Evolutionary conservation across 2,113 vertebrate species (phyloP).

Genomic region (Ascaphus truei): DNA sequence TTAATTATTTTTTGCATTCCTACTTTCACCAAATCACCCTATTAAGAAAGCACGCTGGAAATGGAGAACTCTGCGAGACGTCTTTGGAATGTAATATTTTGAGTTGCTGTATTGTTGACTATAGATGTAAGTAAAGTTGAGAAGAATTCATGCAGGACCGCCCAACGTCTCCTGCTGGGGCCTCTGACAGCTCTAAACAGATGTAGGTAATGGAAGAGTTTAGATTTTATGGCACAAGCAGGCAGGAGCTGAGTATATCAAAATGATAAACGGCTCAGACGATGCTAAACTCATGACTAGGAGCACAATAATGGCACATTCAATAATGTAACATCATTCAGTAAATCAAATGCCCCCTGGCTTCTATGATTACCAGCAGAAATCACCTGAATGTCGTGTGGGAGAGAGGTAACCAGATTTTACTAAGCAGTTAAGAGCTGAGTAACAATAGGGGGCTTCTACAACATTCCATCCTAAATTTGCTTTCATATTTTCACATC

Average conservation of each 20-base stretch:
- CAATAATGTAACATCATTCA: constrained; percentile 36
- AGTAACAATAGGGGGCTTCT: constrained; percentile 22
- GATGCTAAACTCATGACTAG: constrained; percentile 29
- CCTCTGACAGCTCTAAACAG: constrained; percentile 36
- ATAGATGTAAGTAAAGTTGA: constrained; percentile 30
- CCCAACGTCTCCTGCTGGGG: constrained; percentile 32
- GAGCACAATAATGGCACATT: constrained; percentile 34
- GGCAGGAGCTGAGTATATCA: constrained; percentile 35
- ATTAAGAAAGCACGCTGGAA: not conserved
- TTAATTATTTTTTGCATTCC: not conserved
- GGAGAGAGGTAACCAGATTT: constrained; percentile 22
- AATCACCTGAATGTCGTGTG: constrained; percentile 26
- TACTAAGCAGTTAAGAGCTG: constrained; percentile 26
- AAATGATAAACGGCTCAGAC: constrained; percentile 31
- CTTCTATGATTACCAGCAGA: constrained; percentile 27
- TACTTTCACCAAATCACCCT: not conserved
- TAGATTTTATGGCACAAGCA: constrained; percentile 35
- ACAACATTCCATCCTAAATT: constrained; percentile 29
- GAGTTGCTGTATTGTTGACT: constrained; percentile 19
- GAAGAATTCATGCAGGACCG: constrained; percentile 35
- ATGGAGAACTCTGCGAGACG: not conserved
- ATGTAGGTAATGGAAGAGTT: constrained; percentile 38
- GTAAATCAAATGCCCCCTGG: constrained; percentile 37
- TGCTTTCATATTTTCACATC: constrained; percentile 34
- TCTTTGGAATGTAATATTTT: constrained; percentile 19